These are phyloP conservation scores for Solenopsis fugax DNA, from an alignment of 1,140 invertebrate genomes.

Conservation along the genomic window DNA sequence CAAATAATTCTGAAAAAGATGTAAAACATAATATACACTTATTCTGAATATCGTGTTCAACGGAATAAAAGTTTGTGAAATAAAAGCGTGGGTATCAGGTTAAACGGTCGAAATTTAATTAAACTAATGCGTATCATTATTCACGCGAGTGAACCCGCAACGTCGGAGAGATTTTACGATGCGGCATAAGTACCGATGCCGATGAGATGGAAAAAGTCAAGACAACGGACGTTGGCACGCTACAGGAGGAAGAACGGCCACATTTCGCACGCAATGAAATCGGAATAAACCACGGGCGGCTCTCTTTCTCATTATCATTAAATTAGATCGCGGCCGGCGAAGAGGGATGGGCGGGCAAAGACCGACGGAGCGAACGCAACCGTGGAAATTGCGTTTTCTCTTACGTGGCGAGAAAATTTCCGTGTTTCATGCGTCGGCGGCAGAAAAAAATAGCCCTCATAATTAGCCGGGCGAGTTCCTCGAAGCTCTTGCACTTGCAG, in stretches of 20 bases:
- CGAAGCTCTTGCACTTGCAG: conserved; percentile 12
- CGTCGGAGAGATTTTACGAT: conserved; percentile 8
- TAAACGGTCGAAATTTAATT: conserved; percentile 64
- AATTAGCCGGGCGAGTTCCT: conserved; percentile 71
- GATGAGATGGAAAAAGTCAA: conserved; percentile 8
- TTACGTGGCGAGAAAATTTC: conserved; percentile 73
- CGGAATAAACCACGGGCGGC: conserved; percentile 64
- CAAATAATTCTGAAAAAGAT: neutral
- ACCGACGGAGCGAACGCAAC: conserved; percentile 42
- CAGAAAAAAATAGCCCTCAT: conserved; percentile 71
- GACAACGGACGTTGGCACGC: neutral
- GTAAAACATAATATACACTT: neutral
- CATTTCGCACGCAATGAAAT: conserved; percentile 68
- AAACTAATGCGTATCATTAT: conserved; percentile 55
- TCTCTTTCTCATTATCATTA: conserved; percentile 74
- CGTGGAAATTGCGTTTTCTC: conserved; percentile 76
- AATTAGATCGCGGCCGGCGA: conserved; percentile 71
- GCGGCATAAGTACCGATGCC: neutral
- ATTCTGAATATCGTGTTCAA: neutral
- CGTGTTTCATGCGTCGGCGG: conserved; percentile 57
- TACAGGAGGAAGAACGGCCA: conserved; percentile 32
- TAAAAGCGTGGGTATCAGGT: neutral
- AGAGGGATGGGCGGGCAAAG: neutral
- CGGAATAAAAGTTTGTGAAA: conserved; percentile 8
- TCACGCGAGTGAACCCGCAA: neutral